Evolutionary conservation across 2,888 invertebrate species (phyloP).

Genomic region (Auanema sp.): DNA sequence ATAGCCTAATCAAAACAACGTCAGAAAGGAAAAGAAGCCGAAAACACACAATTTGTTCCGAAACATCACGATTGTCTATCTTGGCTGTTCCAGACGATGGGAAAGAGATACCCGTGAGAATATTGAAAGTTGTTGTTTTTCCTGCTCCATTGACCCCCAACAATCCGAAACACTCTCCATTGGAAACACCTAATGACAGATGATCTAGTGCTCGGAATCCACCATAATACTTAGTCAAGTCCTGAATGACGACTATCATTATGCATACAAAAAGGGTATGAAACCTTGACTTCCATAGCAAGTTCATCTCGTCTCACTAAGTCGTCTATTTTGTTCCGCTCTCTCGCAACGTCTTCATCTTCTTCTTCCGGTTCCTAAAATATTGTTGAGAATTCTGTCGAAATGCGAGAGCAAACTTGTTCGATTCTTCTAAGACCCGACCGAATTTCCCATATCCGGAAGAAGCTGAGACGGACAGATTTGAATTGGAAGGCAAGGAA

Average conservation of each 20-base stretch:
- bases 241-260: background rate
- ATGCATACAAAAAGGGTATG: background rate
- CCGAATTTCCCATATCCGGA: constrained; percentile 12
- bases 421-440: background rate
- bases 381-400: too few relatives aligned
- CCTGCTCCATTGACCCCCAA: constrained; percentile 60
- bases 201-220: constrained; percentile 30
- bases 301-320: background rate
- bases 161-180: constrained; percentile 60
- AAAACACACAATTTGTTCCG: constrained; percentile 25
- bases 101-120: constrained; percentile 53
- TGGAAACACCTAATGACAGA: constrained; percentile 50
- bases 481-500: constrained; percentile 49
- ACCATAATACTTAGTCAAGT: constrained; percentile 32
- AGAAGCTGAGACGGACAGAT: constrained; percentile 15
- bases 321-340: constrained; percentile 1
- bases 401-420: background rate
- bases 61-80: constrained; percentile 30
- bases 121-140: constrained; percentile 62
- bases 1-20: constrained; percentile 31
- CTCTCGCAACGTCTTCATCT: constrained; percentile 17
- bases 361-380: too few relatives aligned
- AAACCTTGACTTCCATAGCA: constrained; percentile 19
- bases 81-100: constrained; percentile 30
- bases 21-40: background rate